Evolutionary conservation across 2,797 vertebrate genomes (phyloP).

Genomic region (Vultur gryphus): DNA sequence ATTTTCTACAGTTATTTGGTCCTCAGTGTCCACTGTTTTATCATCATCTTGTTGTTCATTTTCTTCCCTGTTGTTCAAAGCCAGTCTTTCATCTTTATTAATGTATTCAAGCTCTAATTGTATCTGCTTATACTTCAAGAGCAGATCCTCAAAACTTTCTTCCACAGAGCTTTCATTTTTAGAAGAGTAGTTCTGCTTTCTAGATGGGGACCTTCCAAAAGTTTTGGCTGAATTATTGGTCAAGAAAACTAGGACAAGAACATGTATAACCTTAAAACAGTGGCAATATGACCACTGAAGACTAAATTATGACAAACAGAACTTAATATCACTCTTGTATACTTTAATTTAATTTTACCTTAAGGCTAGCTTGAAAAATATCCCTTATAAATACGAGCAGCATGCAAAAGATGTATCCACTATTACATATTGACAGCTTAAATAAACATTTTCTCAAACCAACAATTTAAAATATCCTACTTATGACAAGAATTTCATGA

Average conservation of each 20-base stretch:
- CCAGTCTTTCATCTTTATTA: conserved; percentile 91
- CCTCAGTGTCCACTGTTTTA: conserved; percentile 59
- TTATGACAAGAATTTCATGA: not conserved
- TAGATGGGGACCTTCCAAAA: conserved; percentile 75
- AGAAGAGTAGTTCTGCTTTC: conserved; percentile 77
- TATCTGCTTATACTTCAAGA: conserved; percentile 95
- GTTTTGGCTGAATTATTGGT: conserved; percentile 82
- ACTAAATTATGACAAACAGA: not conserved
- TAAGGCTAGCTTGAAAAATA: not conserved
- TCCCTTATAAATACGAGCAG: not conserved
- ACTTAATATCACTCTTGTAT: not conserved
- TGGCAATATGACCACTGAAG: not conserved
- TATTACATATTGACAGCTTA: not conserved
- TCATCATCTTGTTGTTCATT: conserved; percentile 56
- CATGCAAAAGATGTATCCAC: not conserved
- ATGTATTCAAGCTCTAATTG: conserved; percentile 95
- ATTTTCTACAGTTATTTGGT: conserved; percentile 66
- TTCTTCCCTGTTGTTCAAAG: conserved; percentile 79
- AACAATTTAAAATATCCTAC: not conserved
- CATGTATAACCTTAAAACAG: not conserved
- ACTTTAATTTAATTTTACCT: not conserved
- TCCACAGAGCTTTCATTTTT: conserved; percentile 83
- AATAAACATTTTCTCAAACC: not conserved
- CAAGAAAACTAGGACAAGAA: conserved; percentile 71
- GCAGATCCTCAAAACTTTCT: conserved; percentile 95